A percentile compares a stretch with the other conserved stretches of the same genome.
These are phyloP conservation scores for Pollenia griseotomentosa DNA, from an alignment of 2,888 invertebrate genomes.

Conservation along the genomic window DNA sequence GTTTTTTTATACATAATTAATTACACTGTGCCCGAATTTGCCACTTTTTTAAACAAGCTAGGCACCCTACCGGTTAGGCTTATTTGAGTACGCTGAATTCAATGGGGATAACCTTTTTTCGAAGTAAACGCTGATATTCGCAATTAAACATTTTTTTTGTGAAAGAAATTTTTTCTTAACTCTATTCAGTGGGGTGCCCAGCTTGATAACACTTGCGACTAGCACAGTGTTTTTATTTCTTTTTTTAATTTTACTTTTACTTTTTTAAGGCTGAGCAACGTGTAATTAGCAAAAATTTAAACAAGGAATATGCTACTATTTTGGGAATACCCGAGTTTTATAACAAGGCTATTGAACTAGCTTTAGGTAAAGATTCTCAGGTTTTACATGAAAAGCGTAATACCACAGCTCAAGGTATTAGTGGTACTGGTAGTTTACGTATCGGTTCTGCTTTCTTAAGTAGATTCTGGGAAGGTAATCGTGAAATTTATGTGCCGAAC, in stretches of 20 bases:
- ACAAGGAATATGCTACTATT: constrained; percentile 98
- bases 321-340: constrained; percentile 93
- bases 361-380: constrained; percentile 92
- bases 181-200: too few relatives aligned
- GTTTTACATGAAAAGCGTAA: constrained; percentile 89
- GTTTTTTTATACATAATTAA: constrained; percentile 41
- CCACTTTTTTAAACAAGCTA: too few relatives aligned
- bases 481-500: constrained; percentile 93
- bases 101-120: too few relatives aligned
- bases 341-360: constrained; percentile 92
- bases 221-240: background rate
- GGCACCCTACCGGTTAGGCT: too few relatives aligned
- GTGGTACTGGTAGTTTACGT: constrained; percentile 98
- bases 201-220: background rate
- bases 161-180: too few relatives aligned
- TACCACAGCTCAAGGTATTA: constrained; percentile 93
- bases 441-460: constrained; percentile 95
- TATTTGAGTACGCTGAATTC: too few relatives aligned
- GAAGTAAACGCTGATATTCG: too few relatives aligned
- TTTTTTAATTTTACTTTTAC: background rate
- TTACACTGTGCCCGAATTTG: too few relatives aligned
- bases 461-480: constrained; percentile 91
- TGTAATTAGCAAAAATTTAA: constrained; percentile 88
- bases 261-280: constrained; percentile 91
- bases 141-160: too few relatives aligned